Evolutionary conservation across 2,888 invertebrate genomes (phyloP), one percentile per base, ranked within the genome.

Genomic region (Lochmaea crataegi): DNA sequence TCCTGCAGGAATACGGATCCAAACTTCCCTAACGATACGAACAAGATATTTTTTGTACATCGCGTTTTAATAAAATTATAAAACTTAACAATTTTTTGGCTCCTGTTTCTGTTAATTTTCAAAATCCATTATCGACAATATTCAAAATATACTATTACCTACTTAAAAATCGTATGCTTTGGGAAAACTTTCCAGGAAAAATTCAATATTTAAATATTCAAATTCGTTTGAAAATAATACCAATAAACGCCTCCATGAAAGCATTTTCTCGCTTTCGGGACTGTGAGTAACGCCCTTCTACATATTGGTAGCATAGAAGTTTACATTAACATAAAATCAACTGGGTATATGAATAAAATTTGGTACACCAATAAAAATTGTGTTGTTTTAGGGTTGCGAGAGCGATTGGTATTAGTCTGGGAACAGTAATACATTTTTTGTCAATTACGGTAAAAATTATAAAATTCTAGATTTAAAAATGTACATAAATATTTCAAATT

Each of bases 171-270:
- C 45, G 18, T 45, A 45, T 67, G 58, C 42, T 48, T 66, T 18
- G 57, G 18, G 18, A 67, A 57, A 42, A 42, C 42, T 58, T n/a
- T 41, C 67, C 42, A 67, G 38, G 45, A 67, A 67, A 58, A 67
- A 58, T 67, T 16, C 22, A 67, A 42, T 41, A 45, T 58, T 18
- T 22, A 45, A 45, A 58, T 57, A 67, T 67, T 58, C 12, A 58
- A 67, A 67, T 56, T 67, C 42, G 41, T 16, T 42, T 67, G 26
- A n/a, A 22, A 16, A 32, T 67, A 67, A 67, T 42, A 45, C 22
- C 67, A 26, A 67, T 67, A 67, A 58, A 67, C 58, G 57, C 58
- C 1, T 57, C 67, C 10, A 41, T 67, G 14, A 57, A 67, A 58
- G 67, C 57, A 38, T 38, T 38, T 38, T 38, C 32, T 38, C 22